Evolutionary conservation across 1,140 invertebrate species (phyloP), one percentile per base, ranked within the genome.

Genomic region (Ceratitis capitata): DNA sequence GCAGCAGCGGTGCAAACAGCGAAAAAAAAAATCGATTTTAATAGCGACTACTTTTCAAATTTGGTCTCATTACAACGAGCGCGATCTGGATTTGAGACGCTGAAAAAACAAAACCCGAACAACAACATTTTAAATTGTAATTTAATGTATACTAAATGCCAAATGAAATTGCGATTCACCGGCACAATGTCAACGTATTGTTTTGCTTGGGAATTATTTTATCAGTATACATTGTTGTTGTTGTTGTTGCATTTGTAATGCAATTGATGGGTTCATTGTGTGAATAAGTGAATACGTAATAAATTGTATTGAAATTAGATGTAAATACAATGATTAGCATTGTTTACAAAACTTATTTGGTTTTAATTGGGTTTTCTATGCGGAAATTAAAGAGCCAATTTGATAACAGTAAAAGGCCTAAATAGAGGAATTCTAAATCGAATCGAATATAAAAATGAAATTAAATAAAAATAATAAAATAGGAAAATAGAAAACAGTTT

Each of bases 31-130:
- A 78, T 78, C 69, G 32, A 19, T 1, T 78, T 78, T 78, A 78
- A 78, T 78, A 47, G 69, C 4, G 39, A 19, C 69, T 78, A 78
- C 69, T 78, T 78, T 78, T 23, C 69, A 78, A 78, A 78, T 78
- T 78, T 78, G 69, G 69, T 78, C 42, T 45, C 45, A 78, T 78
- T 78, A 78, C 69, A 45, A 45, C 39, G 32, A 45, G 14, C 32
- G 42, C 39, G 39, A 78, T 45, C 69, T 78, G 69, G 14, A 78
- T 78, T 78, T 6, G 10, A 23, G 23, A n/a, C 35, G 16, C 23
- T 64, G 39, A 45, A 47, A 35, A 29, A 26, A 47, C 69, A 45
- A n/a, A n/a, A n/a, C n/a, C n/a, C n/a, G n/a, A n/a, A 78, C 19
- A 45, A 32, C 9, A 78, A 69, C 29, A 45, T 12, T 39, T 78